Base-by-base conservation (phyloP, 1,140 invertebrate species). In the Pollicipes pollicipes region DNA sequence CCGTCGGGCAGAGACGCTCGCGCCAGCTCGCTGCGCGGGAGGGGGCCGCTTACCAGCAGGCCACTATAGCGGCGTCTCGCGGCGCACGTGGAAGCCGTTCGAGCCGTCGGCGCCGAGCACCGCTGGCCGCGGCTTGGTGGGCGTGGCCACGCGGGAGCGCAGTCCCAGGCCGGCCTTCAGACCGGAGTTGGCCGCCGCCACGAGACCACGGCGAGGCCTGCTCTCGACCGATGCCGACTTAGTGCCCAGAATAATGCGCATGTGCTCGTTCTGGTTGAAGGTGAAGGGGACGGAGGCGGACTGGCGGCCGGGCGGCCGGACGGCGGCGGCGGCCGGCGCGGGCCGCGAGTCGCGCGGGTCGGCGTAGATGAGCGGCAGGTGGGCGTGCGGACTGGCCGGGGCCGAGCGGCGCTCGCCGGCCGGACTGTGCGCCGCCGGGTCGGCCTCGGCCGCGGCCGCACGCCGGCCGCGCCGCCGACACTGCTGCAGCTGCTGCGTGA, bases 241-340 rank as follows among this genome's bases (percentile, higher is more conserved):
- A 21, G 45, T 85, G 4, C 90, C 90, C 72, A 94, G 80, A 76
- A 93, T 93, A 72, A 93, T 93, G 75, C 90, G 84, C 90, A 94
- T 93, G 75, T 93, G 90, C 16, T 90, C 91, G 78, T 93, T 90
- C 16, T 90, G 83, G 35, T 88, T 88, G 79, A 92, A 91, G 77
- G 72, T 75, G 73, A 75, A 75, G 24, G 76, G 74, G 10, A 73
- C 74, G 27, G 76, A 75, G 27, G 75, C 71, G 68, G 58, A 30
- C 27, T 37, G 35, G 45, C 66, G 63, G 28, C 66, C 63, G 68
- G 69, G 69, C 68, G 68, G 68, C 71, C 71, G 69, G 68, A 68
- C 69, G 71, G 72, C 68, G 67, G 72, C 45, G 71, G 68, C 68
- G 68, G 58, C 27, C 71, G 74, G 70, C 72, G 66, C 70, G 45